These are phyloP conservation scores for Monomorium pharaonis DNA, from an alignment of 1,140 invertebrate species.

Conservation along the genomic window DNA sequence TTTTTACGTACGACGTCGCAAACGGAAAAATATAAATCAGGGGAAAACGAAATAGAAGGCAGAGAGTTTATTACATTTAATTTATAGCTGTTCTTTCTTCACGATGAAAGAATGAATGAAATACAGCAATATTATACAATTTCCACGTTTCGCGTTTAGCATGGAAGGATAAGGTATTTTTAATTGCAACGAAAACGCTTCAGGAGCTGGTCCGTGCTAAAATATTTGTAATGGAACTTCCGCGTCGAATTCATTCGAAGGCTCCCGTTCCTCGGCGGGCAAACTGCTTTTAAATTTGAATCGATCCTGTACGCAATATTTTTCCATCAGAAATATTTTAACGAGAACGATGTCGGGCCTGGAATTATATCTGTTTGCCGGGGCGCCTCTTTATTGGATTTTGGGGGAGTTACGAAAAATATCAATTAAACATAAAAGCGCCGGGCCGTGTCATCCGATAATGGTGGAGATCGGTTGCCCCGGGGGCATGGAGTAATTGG, in stretches of 20 bases:
- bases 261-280: neutral
- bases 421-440: slow-evolving; percentile 81
- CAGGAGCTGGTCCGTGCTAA: slow-evolving; percentile 18
- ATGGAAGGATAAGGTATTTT: slow-evolving; percentile 16
- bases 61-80: slow-evolving; percentile 53
- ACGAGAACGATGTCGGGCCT: slow-evolving; percentile 79
- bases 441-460: slow-evolving; percentile 78
- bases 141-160: neutral
- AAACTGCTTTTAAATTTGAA: slow-evolving; percentile 51
- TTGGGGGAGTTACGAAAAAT: slow-evolving; percentile 79
- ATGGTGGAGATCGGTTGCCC: slow-evolving; percentile 77
- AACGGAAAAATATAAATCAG: slow-evolving; percentile 48
- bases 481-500: slow-evolving; percentile 76
- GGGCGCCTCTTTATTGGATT: slow-evolving; percentile 75
- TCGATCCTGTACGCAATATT: slow-evolving; percentile 66
- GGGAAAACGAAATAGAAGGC: neutral
- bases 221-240: slow-evolving; percentile 56
- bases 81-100: neutral
- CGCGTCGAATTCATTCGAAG: slow-evolving; percentile 38
- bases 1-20: slow-evolving; percentile 70
- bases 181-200: slow-evolving; percentile 32
- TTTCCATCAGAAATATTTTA: slow-evolving; percentile 81
- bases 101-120: neutral
- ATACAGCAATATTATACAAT: neutral
- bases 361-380: slow-evolving; percentile 81